phyloP scores from a whole-genome alignment of 2,113 vertebrate species.

The Guaruba guarouba region DNA sequence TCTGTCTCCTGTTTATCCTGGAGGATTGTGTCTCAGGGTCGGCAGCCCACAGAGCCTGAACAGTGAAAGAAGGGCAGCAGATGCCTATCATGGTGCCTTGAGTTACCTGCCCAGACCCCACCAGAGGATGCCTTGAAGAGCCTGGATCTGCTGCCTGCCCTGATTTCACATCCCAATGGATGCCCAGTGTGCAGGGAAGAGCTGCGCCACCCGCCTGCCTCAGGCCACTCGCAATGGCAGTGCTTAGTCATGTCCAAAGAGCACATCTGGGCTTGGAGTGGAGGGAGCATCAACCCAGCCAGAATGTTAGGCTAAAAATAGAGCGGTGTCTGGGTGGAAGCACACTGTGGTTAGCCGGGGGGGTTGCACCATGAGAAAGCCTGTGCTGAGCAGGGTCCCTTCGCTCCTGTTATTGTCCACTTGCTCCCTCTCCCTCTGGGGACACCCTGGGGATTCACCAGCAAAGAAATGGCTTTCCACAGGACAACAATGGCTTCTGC shows the following conservation, averaged over 20 bases:
- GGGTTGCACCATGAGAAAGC: background rate
- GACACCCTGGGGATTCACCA: background rate
- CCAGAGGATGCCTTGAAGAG: background rate
- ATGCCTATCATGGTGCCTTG: background rate
- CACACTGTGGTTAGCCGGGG: background rate
- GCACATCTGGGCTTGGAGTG: background rate
- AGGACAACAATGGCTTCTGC: background rate
- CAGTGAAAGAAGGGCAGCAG: background rate
- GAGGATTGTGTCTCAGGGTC: background rate
- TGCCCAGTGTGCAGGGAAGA: fast-evolving
- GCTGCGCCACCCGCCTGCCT: background rate
- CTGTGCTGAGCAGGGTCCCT: background rate
- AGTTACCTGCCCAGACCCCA: background rate
- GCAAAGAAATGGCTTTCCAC: background rate
- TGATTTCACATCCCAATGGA: fast-evolving
- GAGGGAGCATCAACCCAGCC: background rate
- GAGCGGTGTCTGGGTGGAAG: background rate
- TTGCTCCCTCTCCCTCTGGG: background rate
- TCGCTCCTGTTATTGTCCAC: background rate
- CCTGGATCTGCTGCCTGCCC: background rate
- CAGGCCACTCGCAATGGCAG: background rate
- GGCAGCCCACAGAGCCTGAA: background rate
- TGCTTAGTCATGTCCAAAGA: background rate
- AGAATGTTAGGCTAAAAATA: background rate
- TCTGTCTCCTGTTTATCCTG: background rate